Conservation (phyloP, 2,797 vertebrate species). For the Malacoraja senta region DNA sequence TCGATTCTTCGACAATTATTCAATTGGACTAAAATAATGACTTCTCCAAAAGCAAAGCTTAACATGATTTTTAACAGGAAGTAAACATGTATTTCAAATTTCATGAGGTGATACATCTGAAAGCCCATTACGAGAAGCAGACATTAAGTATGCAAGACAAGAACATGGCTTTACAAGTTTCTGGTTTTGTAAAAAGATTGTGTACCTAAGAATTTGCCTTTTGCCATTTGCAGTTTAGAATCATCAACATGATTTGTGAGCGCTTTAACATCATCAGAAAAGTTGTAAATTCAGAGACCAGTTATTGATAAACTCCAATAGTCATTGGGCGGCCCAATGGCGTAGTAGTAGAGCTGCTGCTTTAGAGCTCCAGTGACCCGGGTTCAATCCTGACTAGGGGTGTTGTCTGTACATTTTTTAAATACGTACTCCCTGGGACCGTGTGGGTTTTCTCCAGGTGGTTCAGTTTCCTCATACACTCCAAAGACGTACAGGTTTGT, state of each 20-base stretch:
- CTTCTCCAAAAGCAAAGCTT: neutral
- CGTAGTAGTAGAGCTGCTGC: too few species aligned
- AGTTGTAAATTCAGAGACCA: neutral
- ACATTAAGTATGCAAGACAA: neutral
- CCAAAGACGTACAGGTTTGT: too few species aligned
- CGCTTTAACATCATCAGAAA: neutral
- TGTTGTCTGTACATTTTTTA: too few species aligned
- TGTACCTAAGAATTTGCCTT: neutral
- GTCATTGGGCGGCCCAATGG: neutral
- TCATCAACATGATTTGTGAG: neutral
- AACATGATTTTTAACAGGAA: neutral
- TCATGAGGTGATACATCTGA: neutral
- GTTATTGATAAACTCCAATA: neutral
- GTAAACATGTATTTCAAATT: neutral
- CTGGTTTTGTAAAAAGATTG: neutral
- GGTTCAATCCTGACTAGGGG: too few species aligned
- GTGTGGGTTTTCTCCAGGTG: too few species aligned
- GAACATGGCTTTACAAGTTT: neutral
- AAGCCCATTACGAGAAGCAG: neutral
- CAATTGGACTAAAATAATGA: neutral
- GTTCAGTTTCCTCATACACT: too few species aligned
- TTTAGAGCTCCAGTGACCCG: too few species aligned
- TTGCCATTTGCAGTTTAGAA: neutral
- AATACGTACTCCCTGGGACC: too few species aligned
- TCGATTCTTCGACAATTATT: neutral